Conservation (phyloP, 2,797 vertebrate species). For the Hyperoplus lanceolatus region DNA sequence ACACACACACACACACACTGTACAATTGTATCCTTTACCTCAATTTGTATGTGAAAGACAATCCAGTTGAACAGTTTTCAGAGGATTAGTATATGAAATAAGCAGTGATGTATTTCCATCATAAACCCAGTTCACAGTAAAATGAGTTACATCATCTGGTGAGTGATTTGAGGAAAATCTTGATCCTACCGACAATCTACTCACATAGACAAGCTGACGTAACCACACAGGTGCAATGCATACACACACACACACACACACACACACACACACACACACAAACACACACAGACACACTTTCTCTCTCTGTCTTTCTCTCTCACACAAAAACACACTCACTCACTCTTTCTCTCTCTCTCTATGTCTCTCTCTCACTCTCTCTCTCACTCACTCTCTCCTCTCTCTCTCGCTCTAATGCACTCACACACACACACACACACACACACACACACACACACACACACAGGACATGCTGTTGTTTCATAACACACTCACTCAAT, state of each 20-base stretch:
- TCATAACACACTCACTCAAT: no score
- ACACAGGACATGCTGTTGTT: no score
- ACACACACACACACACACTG: background rate
- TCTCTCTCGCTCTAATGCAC: no score
- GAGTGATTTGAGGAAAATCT: conserved; percentile 22
- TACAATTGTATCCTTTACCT: background rate
- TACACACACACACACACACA: background rate
- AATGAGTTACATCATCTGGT: conserved; percentile 59
- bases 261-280: background rate
- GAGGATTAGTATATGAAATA: conserved; percentile 31
- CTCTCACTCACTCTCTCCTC: no score
- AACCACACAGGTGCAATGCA: conserved; percentile 5
- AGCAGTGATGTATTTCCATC: conserved; percentile 22
- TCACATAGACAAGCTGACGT: conserved; percentile 16
- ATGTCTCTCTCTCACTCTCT: no score
- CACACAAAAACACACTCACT: no score
- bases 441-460: no score
- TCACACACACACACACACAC: no score
- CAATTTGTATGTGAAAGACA: background rate
- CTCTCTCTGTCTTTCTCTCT: no score
- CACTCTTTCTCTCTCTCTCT: no score
- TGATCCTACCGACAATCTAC: conserved; percentile 49
- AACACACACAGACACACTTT: background rate
- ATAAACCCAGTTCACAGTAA: conserved; percentile 32
- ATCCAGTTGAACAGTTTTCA: conserved; percentile 7